Base-by-base conservation (phyloP, 2,888 invertebrate genomes). In the Ariolimax columbianus region DNA sequence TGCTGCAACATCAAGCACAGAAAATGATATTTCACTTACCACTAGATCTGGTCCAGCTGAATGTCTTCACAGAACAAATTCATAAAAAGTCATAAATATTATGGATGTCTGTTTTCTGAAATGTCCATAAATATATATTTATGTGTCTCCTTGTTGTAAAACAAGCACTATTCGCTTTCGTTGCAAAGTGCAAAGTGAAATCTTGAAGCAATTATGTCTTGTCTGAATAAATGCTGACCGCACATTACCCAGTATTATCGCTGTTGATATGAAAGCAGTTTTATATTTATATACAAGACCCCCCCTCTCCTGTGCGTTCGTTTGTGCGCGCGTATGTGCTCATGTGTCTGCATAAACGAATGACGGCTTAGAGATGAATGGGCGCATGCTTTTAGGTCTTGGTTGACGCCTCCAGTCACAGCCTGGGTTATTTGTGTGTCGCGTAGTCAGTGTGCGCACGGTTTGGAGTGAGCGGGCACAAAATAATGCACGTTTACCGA, bases 371-470 rank as follows among this genome's bases (percentile, higher is more conserved):
- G 40, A 40, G 19, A 40, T 72, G 72, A 72, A 72, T 72, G 40
- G 40, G 40, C 40, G 72, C 40, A 36, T 72, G 40, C 72, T 72
- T 38, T 72, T 23, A 72, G 72, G 40, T 72, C 40, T 72, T 36
- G 30, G 38, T 72, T 72, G 38, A 72, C 40, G 72, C 38, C 72
- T 72, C 40, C 40, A 40, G 40, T 40, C 72, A 72, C 26, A 40
- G 19, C 72, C 26, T 7, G 40, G 72, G 23, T 72, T 72, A 72
- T 72, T 72, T 40, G 38, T 72, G 72, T 72, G 72, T 72, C 72
- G 40, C 40, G 17, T 72, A 40, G 72, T 40, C 72, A 72, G 40
- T 26, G n/a, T 40, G 72, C 72, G 40, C 72, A 72, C 72, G 72
- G 19, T 40, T 72, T 72, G n/a, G n/a, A n/a, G n/a, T n/a, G n/a